Evolutionary conservation across 2,797 vertebrate genomes (phyloP).

Genomic region (Hyperoplus immaculatus): DNA sequence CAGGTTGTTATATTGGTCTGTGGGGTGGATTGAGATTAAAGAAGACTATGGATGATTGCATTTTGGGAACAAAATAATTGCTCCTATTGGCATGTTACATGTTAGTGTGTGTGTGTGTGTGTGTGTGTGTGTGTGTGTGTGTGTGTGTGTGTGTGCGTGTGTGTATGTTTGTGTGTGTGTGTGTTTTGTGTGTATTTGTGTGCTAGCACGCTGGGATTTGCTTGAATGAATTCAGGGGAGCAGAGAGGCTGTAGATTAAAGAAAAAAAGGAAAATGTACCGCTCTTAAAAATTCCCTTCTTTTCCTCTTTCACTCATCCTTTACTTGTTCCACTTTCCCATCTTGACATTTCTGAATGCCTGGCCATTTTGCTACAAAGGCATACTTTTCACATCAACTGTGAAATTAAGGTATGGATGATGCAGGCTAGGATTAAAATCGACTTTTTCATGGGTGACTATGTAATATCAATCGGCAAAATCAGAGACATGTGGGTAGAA

Average conservation of each 20-base stretch:
- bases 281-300: neutral
- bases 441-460: neutral
- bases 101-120: slow-evolving; percentile 27
- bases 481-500: neutral
- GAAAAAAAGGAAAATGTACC: neutral
- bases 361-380: neutral
- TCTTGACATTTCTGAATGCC: slow-evolving; percentile 4
- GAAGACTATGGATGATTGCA: slow-evolving; percentile 54
- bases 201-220: too few species aligned
- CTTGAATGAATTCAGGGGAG: slow-evolving; percentile 14
- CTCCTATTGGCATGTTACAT: slow-evolving; percentile 40
- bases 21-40: slow-evolving; percentile 49
- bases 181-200: neutral
- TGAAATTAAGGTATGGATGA: slow-evolving; percentile 8
- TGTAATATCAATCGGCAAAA: neutral
- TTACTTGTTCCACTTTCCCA: neutral
- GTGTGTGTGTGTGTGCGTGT: neutral
- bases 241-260: slow-evolving; percentile 20
- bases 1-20: slow-evolving; percentile 49
- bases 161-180: neutral
- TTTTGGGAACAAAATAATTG: slow-evolving; percentile 52
- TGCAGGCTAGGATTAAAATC: neutral
- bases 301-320: neutral
- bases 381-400: neutral
- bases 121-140: slow-evolving; percentile 2